phyloP scores from a whole-genome alignment of 1,140 invertebrate species.

The Hyles vespertilio region DNA sequence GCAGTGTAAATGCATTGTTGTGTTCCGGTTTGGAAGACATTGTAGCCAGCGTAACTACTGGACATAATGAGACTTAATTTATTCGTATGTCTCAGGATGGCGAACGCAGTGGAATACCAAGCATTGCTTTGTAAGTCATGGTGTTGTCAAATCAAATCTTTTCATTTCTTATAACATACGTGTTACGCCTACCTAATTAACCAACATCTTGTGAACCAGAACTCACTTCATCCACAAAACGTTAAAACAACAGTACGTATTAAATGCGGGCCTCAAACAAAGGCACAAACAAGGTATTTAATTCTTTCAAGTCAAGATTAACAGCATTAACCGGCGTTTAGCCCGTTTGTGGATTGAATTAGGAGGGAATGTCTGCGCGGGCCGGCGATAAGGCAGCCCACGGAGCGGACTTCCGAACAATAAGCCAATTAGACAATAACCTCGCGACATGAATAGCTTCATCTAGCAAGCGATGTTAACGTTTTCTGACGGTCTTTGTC shows the following conservation, averaged over 20 bases:
- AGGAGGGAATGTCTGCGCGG: constrained; percentile 1
- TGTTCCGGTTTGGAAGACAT: too few species aligned
- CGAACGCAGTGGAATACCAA: too few species aligned
- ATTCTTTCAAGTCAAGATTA: constrained; percentile 6
- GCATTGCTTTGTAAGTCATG: too few species aligned
- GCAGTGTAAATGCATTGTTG: too few species aligned
- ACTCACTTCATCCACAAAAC: too few species aligned
- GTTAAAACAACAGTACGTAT: background rate
- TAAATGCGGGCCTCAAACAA: background rate
- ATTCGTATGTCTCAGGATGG: too few species aligned
- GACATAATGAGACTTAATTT: too few species aligned
- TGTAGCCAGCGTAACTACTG: too few species aligned
- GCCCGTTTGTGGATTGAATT: constrained; percentile 5
- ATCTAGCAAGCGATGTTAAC: constrained; percentile 58
- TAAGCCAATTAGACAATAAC: constrained; percentile 62
- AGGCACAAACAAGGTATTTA: background rate
- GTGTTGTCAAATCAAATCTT: too few species aligned
- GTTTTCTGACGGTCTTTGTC: constrained; percentile 28
- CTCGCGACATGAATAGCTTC: constrained; percentile 50
- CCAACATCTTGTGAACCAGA: too few species aligned
- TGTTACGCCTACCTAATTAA: background rate
- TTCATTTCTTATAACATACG: background rate
- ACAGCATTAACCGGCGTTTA: constrained; percentile 5
- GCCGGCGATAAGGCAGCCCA: constrained; percentile 1
- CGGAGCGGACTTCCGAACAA: constrained; percentile 37